A percentile compares a stretch with the other conserved stretches of the same genome.
Conservation (phyloP, 2,797 vertebrate species). For the Acrocephalus scirpaceus region DNA sequence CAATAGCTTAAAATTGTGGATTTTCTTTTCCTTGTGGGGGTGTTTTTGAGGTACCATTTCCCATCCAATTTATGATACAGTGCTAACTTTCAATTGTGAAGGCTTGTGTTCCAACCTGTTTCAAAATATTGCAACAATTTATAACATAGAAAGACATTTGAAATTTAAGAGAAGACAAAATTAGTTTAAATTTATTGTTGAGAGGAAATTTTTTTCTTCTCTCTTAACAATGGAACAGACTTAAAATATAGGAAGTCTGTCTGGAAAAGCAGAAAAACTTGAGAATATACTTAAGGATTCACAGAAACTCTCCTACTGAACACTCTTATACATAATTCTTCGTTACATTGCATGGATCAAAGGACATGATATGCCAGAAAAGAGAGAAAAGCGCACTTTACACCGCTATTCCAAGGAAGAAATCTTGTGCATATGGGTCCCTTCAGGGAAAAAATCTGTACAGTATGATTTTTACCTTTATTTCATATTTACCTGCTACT, state of each 20-base stretch:
- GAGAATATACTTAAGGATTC: neutral
- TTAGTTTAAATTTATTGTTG: neutral
- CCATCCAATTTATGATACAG: neutral
- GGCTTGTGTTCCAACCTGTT: neutral
- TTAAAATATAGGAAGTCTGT: neutral
- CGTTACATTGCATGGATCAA: slow-evolving; percentile 37
- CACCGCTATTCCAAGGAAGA: neutral
- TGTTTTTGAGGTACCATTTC: neutral
- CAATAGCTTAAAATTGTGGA: neutral
- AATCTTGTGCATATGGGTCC: slow-evolving; percentile 29
- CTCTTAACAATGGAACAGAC: neutral
- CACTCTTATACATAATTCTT: neutral
- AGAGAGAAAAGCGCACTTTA: neutral
- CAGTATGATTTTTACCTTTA: slow-evolving; percentile 15
- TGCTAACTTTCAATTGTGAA: neutral
- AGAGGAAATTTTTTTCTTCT: neutral
- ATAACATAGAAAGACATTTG: neutral
- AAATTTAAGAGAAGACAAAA: neutral
- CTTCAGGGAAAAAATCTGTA: slow-evolving; percentile 55
- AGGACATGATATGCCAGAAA: neutral
- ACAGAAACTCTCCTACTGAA: neutral
- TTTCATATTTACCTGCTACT: neutral
- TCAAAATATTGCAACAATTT: neutral
- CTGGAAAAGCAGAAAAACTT: neutral
- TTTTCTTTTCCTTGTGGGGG: neutral